Evolutionary conservation across 2,888 invertebrate species (phyloP).

Genomic region (Xylophagus ater): DNA sequence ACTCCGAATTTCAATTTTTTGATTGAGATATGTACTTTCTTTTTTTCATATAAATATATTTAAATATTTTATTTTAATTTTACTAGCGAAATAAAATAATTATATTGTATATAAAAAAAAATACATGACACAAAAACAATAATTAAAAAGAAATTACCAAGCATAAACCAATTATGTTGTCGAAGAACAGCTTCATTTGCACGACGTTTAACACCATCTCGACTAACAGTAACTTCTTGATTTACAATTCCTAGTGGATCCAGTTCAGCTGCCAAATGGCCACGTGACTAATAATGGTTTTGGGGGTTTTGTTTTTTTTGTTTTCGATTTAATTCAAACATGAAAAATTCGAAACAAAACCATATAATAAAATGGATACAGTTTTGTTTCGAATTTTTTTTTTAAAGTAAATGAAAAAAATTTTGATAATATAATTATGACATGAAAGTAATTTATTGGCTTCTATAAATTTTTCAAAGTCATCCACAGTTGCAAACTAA

Average conservation of each 20-base stretch:
- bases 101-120: no score
- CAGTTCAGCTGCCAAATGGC: constrained; percentile 69
- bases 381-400: no score
- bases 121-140: no score
- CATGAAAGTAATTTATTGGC: no score
- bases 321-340: background rate
- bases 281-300: constrained; percentile 53
- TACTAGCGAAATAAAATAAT: background rate
- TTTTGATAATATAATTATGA: no score
- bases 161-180: constrained; percentile 39
- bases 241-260: constrained; percentile 64
- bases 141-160: constrained; percentile 33
- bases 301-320: background rate
- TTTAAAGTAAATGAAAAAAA: no score
- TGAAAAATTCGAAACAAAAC: no score
- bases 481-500: no score
- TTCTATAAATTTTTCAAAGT: no score
- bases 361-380: no score
- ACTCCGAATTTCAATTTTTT: constrained; percentile 13
- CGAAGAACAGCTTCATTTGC: constrained; percentile 40
- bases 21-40: background rate
- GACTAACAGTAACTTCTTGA: constrained; percentile 33
- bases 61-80: constrained; percentile 1
- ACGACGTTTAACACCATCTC: constrained; percentile 38
- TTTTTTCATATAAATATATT: background rate